phyloP scores from a whole-genome alignment of 2,113 vertebrate genomes.

The Oncorhynchus nerka region DNA sequence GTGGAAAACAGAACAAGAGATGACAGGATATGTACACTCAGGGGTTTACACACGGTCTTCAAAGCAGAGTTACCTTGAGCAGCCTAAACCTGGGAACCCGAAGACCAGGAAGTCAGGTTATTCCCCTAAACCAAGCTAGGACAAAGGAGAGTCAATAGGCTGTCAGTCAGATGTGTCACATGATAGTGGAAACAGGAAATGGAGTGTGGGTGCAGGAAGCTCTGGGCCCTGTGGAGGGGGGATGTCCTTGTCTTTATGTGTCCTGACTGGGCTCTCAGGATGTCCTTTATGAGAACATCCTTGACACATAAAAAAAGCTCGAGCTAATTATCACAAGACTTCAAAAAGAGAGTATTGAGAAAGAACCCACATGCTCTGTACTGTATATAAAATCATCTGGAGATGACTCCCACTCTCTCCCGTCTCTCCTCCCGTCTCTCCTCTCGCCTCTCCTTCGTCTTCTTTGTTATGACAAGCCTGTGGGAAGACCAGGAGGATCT shows the following conservation, averaged over 20 bases:
- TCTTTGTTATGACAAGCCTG: background rate
- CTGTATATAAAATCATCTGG: background rate
- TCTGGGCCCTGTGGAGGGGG: slow-evolving; percentile 14
- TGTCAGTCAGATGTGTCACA: slow-evolving; percentile 12
- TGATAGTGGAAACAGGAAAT: slow-evolving; percentile 37
- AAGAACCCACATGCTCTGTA: no score
- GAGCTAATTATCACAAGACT: slow-evolving; percentile 29
- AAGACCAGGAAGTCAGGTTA: background rate
- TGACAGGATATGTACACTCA: slow-evolving; percentile 30
- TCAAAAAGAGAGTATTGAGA: slow-evolving; percentile 32
- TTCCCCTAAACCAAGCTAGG: background rate
- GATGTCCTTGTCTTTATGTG: slow-evolving; percentile 28
- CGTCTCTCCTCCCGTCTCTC: background rate
- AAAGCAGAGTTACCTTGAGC: background rate
- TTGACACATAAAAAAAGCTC: slow-evolving; percentile 4
- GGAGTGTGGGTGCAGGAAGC: slow-evolving; percentile 36
- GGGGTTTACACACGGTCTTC: background rate
- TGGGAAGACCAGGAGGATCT: no score
- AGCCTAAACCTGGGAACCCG: background rate
- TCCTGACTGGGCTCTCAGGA: background rate
- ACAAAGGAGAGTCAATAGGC: slow-evolving; percentile 24
- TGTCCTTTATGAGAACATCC: slow-evolving; percentile 35
- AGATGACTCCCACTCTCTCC: background rate
- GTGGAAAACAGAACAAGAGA: background rate
- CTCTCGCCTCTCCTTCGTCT: background rate